Conservation (phyloP, 2,113 vertebrate species). For the Cavia porcellus region DNA sequence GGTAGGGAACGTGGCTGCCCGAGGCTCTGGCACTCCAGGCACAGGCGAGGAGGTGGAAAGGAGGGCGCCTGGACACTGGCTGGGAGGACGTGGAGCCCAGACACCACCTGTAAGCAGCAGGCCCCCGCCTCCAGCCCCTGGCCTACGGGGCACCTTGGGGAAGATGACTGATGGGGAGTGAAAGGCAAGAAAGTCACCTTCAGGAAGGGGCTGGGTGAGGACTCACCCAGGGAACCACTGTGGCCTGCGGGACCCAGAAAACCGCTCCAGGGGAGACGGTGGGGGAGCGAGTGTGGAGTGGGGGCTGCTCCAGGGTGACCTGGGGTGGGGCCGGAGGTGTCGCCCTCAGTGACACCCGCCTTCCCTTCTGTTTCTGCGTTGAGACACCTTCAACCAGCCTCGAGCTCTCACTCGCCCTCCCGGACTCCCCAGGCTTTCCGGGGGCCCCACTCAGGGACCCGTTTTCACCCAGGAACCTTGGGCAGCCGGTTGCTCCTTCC, state of each 20-base stretch:
- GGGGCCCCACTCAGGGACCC: neutral
- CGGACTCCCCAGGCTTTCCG: no score
- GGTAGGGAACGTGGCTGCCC: no score
- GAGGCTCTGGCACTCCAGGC: neutral
- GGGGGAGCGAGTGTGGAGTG: neutral
- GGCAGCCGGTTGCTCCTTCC: neutral
- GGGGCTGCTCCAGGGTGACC: neutral
- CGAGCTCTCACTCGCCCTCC: neutral
- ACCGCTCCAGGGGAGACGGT: neutral
- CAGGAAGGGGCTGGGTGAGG: neutral
- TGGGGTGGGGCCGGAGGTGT: neutral
- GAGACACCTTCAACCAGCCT: neutral
- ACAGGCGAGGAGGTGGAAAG: neutral
- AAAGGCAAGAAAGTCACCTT: neutral
- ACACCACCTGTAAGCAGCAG: neutral
- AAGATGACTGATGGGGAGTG: neutral
- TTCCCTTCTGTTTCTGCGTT: neutral
- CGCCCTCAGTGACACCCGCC: neutral
- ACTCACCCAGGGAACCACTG: neutral
- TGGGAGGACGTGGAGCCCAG: neutral
- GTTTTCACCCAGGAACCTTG: neutral
- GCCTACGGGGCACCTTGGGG: neutral
- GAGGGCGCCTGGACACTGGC: neutral
- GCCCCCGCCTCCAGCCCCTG: neutral
- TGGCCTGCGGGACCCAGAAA: neutral